Percentiles rank a stretch among this genome's conserved stretches.
These are phyloP conservation scores for Meghimatium bilineatum DNA, from an alignment of 2,888 invertebrate species.

Conservation along the genomic window DNA sequence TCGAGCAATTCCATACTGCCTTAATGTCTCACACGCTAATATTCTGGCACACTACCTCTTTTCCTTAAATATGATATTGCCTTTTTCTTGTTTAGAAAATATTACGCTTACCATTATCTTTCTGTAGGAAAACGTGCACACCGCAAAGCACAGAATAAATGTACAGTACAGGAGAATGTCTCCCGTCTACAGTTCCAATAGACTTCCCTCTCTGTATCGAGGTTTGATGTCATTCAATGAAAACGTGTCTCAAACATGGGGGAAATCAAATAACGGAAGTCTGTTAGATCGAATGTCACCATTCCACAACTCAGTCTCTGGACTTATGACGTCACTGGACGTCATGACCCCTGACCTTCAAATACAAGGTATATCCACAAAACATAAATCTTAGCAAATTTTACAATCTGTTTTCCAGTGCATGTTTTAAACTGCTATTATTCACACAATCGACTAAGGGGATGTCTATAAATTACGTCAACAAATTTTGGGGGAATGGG, in stretches of 20 bases:
- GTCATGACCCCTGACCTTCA: not conserved
- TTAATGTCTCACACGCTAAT: no score
- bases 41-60: no score
- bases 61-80: not conserved
- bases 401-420: no score
- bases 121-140: not conserved
- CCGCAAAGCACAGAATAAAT: not conserved
- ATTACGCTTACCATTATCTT: not conserved
- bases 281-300: not conserved
- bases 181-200: not conserved
- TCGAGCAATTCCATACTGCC: no score
- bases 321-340: not conserved
- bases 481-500: no score
- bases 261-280: not conserved
- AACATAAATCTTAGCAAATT: no score
- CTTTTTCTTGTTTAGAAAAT: not conserved
- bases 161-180: not conserved
- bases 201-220: not conserved
- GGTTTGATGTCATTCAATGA: not conserved
- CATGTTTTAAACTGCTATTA: no score
- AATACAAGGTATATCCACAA: not conserved
- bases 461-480: no score
- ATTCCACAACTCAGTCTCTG: not conserved
- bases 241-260: no score
- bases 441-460: no score